These are phyloP conservation scores for Rhagophthalmus giganteus DNA, from an alignment of 2,888 invertebrate species.

Conservation along the genomic window DNA sequence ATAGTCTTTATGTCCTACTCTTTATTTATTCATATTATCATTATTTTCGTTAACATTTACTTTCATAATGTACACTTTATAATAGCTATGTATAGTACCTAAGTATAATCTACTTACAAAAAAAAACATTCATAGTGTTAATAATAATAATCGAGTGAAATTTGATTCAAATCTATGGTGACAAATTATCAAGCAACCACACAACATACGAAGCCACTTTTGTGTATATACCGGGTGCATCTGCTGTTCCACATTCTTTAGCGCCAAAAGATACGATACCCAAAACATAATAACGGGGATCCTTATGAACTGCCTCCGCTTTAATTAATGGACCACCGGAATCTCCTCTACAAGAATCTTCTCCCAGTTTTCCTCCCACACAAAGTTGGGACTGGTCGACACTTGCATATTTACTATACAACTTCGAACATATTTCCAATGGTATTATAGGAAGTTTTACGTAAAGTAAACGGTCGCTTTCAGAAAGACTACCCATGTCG, in stretches of 20 bases:
- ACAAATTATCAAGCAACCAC: conserved; percentile 1
- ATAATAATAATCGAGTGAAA: too few relatives aligned
- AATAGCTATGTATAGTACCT: too few relatives aligned
- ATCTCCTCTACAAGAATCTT: too few relatives aligned
- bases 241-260: not conserved
- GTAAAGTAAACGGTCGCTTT: conserved; percentile 45
- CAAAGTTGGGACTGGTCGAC: conserved; percentile 35
- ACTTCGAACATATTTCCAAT: conserved; percentile 35
- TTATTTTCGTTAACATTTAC: too few relatives aligned
- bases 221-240: not conserved
- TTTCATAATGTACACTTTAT: too few relatives aligned
- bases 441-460: conserved; percentile 47
- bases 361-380: conserved; percentile 60
- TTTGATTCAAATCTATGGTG: too few relatives aligned
- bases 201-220: not conserved
- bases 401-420: conserved; percentile 8
- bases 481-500: conserved; percentile 35
- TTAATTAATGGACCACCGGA: too few relatives aligned
- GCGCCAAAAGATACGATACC: not conserved
- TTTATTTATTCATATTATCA: too few relatives aligned
- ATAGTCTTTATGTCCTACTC: too few relatives aligned
- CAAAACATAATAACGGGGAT: not conserved
- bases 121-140: too few relatives aligned
- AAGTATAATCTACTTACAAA: too few relatives aligned
- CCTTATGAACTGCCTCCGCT: conserved; percentile 38